These are phyloP conservation scores for Notolepis coatsorum DNA, from an alignment of 2,797 vertebrate species.

Conservation along the genomic window DNA sequence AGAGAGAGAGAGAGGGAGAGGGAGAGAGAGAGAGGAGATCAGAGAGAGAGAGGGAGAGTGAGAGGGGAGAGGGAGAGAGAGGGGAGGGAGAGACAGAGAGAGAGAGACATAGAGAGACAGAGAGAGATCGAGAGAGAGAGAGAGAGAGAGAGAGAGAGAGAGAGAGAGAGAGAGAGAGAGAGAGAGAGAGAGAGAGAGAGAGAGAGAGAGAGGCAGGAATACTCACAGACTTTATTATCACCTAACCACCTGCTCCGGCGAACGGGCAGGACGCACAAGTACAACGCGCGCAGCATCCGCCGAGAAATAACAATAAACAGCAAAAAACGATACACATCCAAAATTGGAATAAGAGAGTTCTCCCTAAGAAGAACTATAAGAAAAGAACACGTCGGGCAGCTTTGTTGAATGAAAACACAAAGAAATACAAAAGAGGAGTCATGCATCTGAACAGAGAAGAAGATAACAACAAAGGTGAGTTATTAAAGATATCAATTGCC, in stretches of 20 bases:
- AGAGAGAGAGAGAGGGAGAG: constrained; percentile 10
- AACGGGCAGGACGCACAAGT: constrained; percentile 74
- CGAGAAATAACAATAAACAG: constrained; percentile 59
- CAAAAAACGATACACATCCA: constrained; percentile 38
- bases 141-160: not conserved
- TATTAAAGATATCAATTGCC: constrained; percentile 39
- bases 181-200: constrained; percentile 28
- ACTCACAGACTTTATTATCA: constrained; percentile 54
- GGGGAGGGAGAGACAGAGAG: not conserved
- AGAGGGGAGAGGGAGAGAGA: not conserved
- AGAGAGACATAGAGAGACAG: constrained; percentile 27
- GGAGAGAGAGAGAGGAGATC: constrained; percentile 28
- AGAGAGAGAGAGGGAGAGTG: constrained; percentile 7
- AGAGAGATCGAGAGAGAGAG: constrained; percentile 32
- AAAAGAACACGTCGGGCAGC: constrained; percentile 36
- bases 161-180: constrained; percentile 1
- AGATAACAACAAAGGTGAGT: constrained; percentile 82
- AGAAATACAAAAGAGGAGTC: constrained; percentile 68
- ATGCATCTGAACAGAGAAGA: constrained; percentile 85
- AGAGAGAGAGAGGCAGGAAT: constrained; percentile 50
- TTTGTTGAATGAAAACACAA: constrained; percentile 39
- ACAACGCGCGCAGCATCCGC: constrained; percentile 68
- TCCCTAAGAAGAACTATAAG: constrained; percentile 55
- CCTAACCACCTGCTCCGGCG: constrained; percentile 72
- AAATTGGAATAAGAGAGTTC: constrained; percentile 72